A percentile compares a stretch with the other conserved stretches of the same genome.
These are phyloP conservation scores for Crypturellus undulatus DNA, from an alignment of 2,113 vertebrate genomes.

Conservation along the genomic window DNA sequence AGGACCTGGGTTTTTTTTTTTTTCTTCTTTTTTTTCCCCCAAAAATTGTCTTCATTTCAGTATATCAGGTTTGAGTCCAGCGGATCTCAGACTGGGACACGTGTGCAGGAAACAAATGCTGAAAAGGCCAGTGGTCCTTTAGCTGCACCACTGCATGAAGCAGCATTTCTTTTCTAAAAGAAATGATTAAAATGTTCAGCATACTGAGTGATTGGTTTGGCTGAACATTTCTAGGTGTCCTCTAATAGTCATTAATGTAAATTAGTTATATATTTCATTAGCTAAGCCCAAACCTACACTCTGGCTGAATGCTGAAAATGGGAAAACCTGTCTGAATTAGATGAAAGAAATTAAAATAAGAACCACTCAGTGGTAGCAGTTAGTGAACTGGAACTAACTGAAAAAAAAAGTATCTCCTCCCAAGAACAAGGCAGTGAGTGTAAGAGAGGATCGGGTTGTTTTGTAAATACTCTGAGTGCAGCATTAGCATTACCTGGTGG, in stretches of 20 bases:
- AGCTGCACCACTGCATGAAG: background rate
- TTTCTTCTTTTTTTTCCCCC: background rate
- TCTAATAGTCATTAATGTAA: conserved; percentile 47
- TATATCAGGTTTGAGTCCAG: background rate
- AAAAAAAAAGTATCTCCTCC: background rate
- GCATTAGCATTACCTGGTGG: background rate
- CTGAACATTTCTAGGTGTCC: conserved; percentile 1
- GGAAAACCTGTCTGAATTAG: conserved; percentile 50
- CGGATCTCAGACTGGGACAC: background rate
- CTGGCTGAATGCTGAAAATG: conserved; percentile 36
- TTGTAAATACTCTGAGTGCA: background rate
- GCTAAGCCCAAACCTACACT: conserved; percentile 30
- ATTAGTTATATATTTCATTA: conserved; percentile 67
- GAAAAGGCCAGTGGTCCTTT: background rate
- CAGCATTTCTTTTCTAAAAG: background rate
- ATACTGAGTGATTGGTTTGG: background rate
- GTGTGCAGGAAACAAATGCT: background rate
- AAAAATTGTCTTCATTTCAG: background rate
- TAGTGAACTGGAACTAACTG: conserved; percentile 70
- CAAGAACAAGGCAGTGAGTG: background rate
- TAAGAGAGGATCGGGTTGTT: background rate
- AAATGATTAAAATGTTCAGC: background rate
- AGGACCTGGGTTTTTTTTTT: background rate
- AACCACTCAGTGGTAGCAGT: conserved; percentile 46
- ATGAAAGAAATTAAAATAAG: conserved; percentile 73